Evolutionary conservation across 2,797 vertebrate species (phyloP), one percentile per base, ranked within the genome.

Genomic region (Catostomus latipinnis): DNA sequence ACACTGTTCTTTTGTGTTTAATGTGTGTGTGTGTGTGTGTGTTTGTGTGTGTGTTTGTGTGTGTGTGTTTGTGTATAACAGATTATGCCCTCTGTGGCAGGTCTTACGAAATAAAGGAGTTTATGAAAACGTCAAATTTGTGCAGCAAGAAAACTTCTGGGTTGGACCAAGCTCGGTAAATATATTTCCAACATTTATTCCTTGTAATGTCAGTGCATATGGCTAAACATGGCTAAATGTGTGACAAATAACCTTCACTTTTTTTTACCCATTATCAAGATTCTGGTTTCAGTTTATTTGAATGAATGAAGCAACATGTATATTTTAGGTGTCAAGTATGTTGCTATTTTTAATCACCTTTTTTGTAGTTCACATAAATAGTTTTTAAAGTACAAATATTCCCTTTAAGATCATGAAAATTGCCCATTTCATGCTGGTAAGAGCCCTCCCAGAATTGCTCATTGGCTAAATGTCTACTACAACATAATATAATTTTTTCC

Each of bases 141-240:
- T 99, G 83, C 96, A 99, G 85, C 98, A 99, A 86, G 95, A 99
- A 88, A 99, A 99, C 93, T 99, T 99, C 92, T 99, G 98, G 98
- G 94, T 99, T 0, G 98, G 98, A 77, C 98, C 98, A 82, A 98
- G 94, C 88, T 99, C 98, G 77, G 98, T 98, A 91, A 95, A 95
- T 14, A 10, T 67, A 67, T 58, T 13, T 56, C 18, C 48, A 58
- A 10, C 13, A 4, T 6, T 14, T 54, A 34, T 6, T 8, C 18
- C 7, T 8, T 6, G 8, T 48, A 46, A 58, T 49, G 13, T 56
- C 34, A 49, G 11, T 45, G 22, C 10, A 12, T 60, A 22, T 18
- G 57, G 16, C 2, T 34, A 34, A 34, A 12, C 18, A 22, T 18
- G 57, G 16, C 2, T 34, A 34, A 34, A 34, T 34, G 22, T 22